Evolutionary conservation across 2,797 vertebrate species (phyloP), one percentile per base, ranked within the genome.

Genomic region (Otus scops): DNA sequence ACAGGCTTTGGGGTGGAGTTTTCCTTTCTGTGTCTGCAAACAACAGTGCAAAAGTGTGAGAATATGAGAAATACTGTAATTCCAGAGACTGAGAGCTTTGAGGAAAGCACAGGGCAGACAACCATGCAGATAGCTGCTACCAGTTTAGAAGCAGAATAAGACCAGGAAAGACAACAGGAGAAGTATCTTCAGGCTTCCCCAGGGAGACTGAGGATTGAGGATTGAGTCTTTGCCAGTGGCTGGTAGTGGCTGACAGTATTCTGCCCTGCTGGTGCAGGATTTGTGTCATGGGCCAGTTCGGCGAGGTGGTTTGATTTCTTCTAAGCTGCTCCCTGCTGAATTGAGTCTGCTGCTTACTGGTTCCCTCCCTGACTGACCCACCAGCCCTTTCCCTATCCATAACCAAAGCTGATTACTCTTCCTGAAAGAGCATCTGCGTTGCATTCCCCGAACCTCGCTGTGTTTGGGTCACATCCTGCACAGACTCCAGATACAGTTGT

Each of bases 401-500:
- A 47, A n/a, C 23, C 51, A 26, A 63, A 69, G 7, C 15, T 20
- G 22, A 30, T 47, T 82, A n/a, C 26, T 78, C 18, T 39, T 50
- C 21, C 73, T 45, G 43, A 68, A 39, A 51, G 32, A 48, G 7
- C 64, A 24, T 34, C 36, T 38, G 8, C 4, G 5, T 32, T 2
- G 0, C 1, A 0, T 70, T 61, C 41, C 22, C 28, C 1, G 7
- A 34, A 54, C 6, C 10, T 65, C 0, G 0, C 36, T 19, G 41
- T 43, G 60, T 3, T 21, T 67, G 43, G 50, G 38, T 41, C 54
- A 28, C 28, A 50, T 63, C 43, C 38, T 69, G 57, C 34, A 27
- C 16, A 6, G 43, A 38, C 36, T 68, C n/a, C 3, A 26, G 59
- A 24, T 17, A 18, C 21, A 22, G 50, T 11, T 1, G 0, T 13